A percentile compares a stretch with the other conserved stretches of the same genome.
These are phyloP conservation scores for Strongylocentrotus purpuratus DNA, from an alignment of 35 echinoderm and acorn worm species.

Conservation along the genomic window DNA sequence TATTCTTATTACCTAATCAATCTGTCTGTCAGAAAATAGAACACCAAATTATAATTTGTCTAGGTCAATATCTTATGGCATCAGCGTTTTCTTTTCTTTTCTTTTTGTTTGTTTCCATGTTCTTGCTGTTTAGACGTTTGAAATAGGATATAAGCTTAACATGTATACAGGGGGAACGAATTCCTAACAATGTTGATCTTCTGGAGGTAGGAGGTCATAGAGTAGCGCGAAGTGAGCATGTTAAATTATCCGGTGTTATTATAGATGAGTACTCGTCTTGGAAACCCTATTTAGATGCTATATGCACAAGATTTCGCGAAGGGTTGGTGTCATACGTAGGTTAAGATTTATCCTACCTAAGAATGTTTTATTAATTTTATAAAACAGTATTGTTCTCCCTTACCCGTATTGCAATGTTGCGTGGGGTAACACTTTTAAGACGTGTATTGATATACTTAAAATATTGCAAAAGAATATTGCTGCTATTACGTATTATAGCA, in stretches of 20 bases:
- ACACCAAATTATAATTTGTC: no score
- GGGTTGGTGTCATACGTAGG: constrained; percentile 3
- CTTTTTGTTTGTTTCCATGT: no score
- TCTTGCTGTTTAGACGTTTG: no score
- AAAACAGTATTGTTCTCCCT: not conserved
- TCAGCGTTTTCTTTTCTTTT: no score
- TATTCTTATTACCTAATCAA: no score
- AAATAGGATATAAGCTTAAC: no score
- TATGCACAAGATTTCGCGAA: constrained; percentile 17
- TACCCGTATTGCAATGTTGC: not conserved
- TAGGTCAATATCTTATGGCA: no score
- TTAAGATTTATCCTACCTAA: constrained; percentile 6
- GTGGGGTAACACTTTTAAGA: constrained; percentile 6
- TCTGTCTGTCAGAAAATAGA: no score
- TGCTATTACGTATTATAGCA: not conserved
- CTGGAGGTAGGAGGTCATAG: not conserved
- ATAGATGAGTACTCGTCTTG: not conserved
- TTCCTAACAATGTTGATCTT: not conserved
- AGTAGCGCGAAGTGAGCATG: not conserved
- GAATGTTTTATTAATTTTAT: not conserved
- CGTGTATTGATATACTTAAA: not conserved
- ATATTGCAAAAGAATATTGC: not conserved
- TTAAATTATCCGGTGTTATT: not conserved
- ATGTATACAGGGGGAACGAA: not conserved
- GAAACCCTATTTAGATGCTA: constrained; percentile 20